phyloP scores from a whole-genome alignment of 2,113 vertebrate species.

The Vidua chalybeata region DNA sequence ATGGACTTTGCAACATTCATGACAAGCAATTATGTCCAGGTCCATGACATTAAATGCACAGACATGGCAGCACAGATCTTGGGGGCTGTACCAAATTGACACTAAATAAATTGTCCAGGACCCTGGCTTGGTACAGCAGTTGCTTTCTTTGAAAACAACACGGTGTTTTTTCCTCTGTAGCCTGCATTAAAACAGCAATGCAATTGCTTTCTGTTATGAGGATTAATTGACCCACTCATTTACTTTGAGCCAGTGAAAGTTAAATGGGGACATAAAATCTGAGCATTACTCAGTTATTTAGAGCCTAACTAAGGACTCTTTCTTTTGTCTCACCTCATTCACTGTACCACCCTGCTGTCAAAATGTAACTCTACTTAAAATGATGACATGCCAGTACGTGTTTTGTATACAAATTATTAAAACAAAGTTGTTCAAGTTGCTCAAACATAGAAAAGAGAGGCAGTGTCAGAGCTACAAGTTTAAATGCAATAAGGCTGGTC shows the following conservation, averaged over 20 bases:
- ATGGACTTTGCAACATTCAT: conserved; percentile 21
- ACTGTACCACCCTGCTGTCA: neutral
- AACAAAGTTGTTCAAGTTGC: neutral
- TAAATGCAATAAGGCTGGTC: neutral
- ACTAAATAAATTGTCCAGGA: conserved; percentile 42
- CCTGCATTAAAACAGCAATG: conserved; percentile 16
- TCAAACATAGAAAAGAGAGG: neutral
- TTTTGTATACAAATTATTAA: neutral
- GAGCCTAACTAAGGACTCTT: neutral
- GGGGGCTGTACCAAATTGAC: conserved; percentile 35
- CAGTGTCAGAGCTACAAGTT: neutral
- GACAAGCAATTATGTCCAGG: conserved; percentile 44
- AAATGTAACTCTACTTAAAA: neutral
- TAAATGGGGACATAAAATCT: neutral
- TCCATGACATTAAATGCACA: conserved; percentile 32
- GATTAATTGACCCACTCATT: conserved; percentile 52
- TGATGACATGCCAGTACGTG: neutral
- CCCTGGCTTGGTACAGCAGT: neutral
- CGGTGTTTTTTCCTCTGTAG: neutral
- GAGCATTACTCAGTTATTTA: conserved; percentile 19
- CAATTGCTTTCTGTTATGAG: conserved; percentile 35
- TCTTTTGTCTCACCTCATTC: neutral
- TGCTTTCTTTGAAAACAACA: conserved; percentile 12
- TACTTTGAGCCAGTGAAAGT: neutral
- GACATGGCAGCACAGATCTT: conserved; percentile 26